These are phyloP conservation scores for Tragelaphus imberbis DNA, from an alignment of 2,113 vertebrate genomes.

Conservation along the genomic window DNA sequence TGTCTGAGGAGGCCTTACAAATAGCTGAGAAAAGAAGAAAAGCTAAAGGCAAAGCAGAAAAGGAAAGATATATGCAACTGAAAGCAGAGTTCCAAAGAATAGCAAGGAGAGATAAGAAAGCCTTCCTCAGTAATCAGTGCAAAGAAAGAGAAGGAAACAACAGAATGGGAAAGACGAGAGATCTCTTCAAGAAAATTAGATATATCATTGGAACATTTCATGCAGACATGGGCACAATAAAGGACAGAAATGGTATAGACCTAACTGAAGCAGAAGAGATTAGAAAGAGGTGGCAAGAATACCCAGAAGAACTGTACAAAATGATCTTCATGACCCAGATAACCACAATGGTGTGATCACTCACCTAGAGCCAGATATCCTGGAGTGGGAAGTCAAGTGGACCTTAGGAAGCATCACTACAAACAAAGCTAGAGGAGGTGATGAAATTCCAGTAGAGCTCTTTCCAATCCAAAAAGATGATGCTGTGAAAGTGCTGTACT, in stretches of 20 bases:
- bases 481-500: background rate
- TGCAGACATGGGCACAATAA: background rate
- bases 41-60: background rate
- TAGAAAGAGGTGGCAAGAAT: background rate
- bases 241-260: background rate
- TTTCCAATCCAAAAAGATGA: background rate
- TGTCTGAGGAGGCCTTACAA: background rate
- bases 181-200: background rate
- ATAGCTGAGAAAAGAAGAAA: background rate
- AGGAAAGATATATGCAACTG: background rate
- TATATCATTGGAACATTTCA: fast-evolving
- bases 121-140: background rate
- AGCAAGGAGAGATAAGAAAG: background rate
- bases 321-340: background rate
- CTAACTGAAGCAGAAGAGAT: background rate
- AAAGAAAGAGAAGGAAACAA: background rate
- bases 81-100: background rate
- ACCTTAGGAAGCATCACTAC: background rate
- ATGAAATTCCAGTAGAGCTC: background rate
- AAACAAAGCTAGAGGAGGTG: background rate
- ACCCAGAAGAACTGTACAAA: background rate
- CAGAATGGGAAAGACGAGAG: background rate
- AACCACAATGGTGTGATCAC: background rate
- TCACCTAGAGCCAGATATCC: background rate
- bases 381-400: background rate